Evolutionary conservation across 92 coral and sea anemone species (phyloP).

Genomic region (Diadumene lineata): DNA sequence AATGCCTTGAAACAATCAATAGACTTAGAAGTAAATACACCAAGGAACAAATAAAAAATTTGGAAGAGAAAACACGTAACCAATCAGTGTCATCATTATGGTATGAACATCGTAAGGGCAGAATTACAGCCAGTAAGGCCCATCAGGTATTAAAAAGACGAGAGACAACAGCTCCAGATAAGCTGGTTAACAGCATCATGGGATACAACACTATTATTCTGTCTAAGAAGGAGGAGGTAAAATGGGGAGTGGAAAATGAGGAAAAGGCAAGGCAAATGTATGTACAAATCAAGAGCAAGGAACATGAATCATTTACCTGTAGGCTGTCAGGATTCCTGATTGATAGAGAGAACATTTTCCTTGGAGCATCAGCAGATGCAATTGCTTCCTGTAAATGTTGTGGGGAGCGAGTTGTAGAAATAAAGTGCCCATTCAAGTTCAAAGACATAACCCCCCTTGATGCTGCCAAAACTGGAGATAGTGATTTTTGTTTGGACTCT

Average conservation of each 20-base stretch:
- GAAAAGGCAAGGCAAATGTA: not conserved
- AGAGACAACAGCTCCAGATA: no score
- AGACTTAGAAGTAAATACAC: no score
- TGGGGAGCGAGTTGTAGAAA: slow-evolving; percentile 22
- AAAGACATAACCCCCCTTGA: slow-evolving; percentile 5
- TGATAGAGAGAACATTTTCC: slow-evolving; percentile 7
- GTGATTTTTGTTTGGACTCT: slow-evolving; percentile 38
- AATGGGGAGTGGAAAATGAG: not conserved
- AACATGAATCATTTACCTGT: slow-evolving; percentile 15
- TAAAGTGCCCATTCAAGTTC: slow-evolving; percentile 44
- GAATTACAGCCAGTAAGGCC: no score
- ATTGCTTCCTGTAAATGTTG: slow-evolving; percentile 41
- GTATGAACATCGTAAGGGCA: no score
- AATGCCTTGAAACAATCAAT: no score
- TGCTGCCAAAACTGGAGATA: slow-evolving; percentile 17
- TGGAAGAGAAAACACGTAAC: no score
- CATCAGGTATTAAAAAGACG: no score
- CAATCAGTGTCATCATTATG: no score
- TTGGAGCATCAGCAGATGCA: slow-evolving; percentile 47
- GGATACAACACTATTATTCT: no score
- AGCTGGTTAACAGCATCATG: no score
- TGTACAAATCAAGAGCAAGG: not conserved
- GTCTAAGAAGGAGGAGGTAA: no score
- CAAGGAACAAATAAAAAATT: no score
- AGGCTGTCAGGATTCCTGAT: slow-evolving; percentile 18